Conservation (phyloP, 2,888 invertebrate genomes). For the Panzeria rudis region DNA sequence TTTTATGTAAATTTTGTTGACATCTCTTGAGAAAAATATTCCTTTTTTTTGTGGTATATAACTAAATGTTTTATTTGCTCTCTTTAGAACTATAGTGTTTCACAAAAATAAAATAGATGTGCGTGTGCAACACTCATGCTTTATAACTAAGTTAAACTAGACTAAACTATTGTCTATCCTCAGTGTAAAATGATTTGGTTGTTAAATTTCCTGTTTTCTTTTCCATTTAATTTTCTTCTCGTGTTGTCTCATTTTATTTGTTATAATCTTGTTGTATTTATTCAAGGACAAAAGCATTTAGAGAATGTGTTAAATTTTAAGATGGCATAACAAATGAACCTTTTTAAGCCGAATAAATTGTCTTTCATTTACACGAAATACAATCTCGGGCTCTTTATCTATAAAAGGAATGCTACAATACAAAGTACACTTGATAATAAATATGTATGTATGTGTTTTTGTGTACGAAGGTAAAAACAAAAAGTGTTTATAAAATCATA, state of each 20-base stretch:
- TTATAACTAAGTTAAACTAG: neutral
- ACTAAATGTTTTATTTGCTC: neutral
- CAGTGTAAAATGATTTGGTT: slow-evolving; percentile 41
- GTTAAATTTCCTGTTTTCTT: slow-evolving; percentile 41
- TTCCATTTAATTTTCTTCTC: slow-evolving; percentile 7
- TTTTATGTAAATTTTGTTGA: neutral
- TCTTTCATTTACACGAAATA: slow-evolving; percentile 61
- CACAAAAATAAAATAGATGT: neutral
- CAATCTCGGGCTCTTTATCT: slow-evolving; percentile 42
- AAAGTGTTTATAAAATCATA: neutral
- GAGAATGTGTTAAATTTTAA: slow-evolving; percentile 71
- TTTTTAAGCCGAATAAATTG: slow-evolving; percentile 72
- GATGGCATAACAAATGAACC: slow-evolving; percentile 70
- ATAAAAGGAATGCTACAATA: slow-evolving; percentile 22
- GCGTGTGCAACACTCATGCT: slow-evolving; percentile 6
- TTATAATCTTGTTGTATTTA: slow-evolving; percentile 11
- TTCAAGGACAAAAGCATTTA: slow-evolving; percentile 60
- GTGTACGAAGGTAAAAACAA: neutral
- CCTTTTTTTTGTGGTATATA: neutral
- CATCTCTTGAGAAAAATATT: neutral
- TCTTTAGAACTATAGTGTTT: neutral
- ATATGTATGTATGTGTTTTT: neutral
- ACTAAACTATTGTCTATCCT: neutral
- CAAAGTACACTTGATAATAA: neutral
- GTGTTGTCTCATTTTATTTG: slow-evolving; percentile 18